Conservation (phyloP, 2,113 vertebrate genomes). For the Smithornis capensis region DNA sequence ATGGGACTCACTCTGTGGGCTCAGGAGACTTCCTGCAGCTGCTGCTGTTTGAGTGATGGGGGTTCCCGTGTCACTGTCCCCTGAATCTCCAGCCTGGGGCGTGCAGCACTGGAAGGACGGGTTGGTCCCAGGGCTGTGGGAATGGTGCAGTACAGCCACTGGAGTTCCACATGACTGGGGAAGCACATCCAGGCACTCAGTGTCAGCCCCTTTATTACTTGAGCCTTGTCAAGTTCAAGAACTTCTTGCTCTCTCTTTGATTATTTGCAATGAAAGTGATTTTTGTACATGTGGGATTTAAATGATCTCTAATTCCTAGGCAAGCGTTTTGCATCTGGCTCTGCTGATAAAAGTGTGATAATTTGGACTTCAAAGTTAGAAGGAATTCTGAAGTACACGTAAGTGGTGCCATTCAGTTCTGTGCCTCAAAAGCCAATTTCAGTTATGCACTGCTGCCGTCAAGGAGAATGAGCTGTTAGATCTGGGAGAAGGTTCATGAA, state of each 20-base stretch:
- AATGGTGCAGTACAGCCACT: fast-evolving
- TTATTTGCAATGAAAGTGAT: constrained; percentile 8
- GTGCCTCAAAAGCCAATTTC: not conserved
- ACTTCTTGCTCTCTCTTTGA: constrained; percentile 15
- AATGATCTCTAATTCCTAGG: constrained; percentile 74
- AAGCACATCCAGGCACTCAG: not conserved
- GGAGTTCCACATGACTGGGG: fast-evolving
- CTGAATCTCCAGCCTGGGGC: not conserved
- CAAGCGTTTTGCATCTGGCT: constrained; percentile 96
- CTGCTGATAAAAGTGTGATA: constrained; percentile 97
- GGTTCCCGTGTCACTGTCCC: not conserved
- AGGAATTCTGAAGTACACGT: constrained; percentile 99
- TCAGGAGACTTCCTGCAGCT: not conserved
- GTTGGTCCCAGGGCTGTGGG: not conserved
- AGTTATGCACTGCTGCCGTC: not conserved
- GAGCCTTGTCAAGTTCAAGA: not conserved
- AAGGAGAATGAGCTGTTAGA: not conserved
- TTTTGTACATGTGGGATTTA: constrained; percentile 2
- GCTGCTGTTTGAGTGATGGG: not conserved
- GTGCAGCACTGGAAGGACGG: not conserved
- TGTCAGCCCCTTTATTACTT: not conserved
- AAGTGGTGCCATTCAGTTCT: constrained; percentile 57
- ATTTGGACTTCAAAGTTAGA: constrained; percentile 99
- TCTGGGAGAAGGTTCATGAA: not conserved
- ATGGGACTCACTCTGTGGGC: not conserved